Conservation (phyloP, 2,113 vertebrate genomes). For the Pipra filicauda region DNA sequence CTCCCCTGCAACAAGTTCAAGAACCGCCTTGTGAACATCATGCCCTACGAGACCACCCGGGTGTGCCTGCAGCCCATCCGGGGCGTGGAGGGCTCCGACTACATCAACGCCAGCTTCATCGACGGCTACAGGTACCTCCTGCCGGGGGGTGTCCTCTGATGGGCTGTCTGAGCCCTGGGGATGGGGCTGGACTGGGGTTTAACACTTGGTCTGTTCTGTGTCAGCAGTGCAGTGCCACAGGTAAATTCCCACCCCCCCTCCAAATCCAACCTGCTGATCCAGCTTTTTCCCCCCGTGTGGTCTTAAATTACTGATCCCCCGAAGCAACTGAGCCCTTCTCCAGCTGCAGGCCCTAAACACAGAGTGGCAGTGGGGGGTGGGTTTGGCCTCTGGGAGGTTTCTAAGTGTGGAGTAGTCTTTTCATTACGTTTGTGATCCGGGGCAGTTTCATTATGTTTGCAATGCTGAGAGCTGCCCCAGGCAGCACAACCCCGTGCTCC, state of each 20-base stretch:
- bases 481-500: background rate
- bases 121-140: conserved; percentile 90
- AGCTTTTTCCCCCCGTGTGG: background rate
- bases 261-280: fast-evolving
- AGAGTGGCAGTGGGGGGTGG: background rate
- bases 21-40: conserved; percentile 98
- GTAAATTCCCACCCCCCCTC: fast-evolving
- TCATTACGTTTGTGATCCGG: background rate
- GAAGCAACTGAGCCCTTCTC: background rate
- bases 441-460: background rate
- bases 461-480: background rate
- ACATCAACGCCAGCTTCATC: conserved; percentile 96
- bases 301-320: background rate
- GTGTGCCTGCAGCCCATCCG: conserved; percentile 98
- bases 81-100: conserved; percentile 95
- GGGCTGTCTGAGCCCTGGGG: background rate
- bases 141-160: background rate
- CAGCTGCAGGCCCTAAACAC: background rate
- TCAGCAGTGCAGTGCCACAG: fast-evolving
- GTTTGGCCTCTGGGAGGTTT: background rate
- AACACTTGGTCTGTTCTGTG: background rate
- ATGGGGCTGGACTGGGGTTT: background rate
- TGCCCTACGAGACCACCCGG: conserved; percentile 95
- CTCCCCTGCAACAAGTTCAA: conserved; percentile 99
- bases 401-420: background rate